Evolutionary conservation across 2,113 vertebrate genomes (phyloP).

Genomic region (Rhinoptilus africanus): DNA sequence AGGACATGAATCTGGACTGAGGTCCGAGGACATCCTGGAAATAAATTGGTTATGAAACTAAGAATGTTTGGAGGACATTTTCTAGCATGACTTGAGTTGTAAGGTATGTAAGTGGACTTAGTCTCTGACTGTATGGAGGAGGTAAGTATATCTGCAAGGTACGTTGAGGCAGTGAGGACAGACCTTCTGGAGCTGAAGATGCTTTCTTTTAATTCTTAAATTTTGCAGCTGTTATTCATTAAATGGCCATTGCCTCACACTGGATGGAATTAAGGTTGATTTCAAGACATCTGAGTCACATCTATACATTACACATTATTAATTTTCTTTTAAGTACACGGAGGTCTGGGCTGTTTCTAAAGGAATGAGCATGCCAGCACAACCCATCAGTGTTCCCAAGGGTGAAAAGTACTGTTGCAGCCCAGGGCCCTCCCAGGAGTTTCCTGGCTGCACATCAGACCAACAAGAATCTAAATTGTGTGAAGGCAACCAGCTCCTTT

Average conservation of each 20-base stretch:
- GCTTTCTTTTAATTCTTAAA: background rate
- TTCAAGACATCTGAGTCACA: background rate
- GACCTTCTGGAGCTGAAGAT: background rate
- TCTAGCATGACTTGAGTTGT: background rate
- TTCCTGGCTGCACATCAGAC: background rate
- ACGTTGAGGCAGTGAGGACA: background rate
- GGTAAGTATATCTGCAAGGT: too few relatives aligned
- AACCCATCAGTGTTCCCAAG: background rate
- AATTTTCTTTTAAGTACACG: background rate
- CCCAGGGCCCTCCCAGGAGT: background rate
- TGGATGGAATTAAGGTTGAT: background rate
- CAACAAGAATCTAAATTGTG: background rate
- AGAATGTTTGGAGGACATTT: background rate
- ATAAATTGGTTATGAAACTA: background rate
- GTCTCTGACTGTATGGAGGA: background rate
- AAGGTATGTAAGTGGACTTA: background rate
- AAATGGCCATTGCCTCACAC: background rate
- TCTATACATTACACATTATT: background rate
- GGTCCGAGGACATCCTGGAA: background rate
- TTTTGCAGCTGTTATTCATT: background rate
- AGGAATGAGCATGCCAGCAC: background rate
- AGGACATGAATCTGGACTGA: background rate
- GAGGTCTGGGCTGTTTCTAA: background rate
- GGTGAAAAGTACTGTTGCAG: background rate
- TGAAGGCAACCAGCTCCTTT: accelerated